Evolutionary conservation across 2,797 vertebrate genomes (phyloP).

Genomic region (Rhinoraja longicauda): DNA sequence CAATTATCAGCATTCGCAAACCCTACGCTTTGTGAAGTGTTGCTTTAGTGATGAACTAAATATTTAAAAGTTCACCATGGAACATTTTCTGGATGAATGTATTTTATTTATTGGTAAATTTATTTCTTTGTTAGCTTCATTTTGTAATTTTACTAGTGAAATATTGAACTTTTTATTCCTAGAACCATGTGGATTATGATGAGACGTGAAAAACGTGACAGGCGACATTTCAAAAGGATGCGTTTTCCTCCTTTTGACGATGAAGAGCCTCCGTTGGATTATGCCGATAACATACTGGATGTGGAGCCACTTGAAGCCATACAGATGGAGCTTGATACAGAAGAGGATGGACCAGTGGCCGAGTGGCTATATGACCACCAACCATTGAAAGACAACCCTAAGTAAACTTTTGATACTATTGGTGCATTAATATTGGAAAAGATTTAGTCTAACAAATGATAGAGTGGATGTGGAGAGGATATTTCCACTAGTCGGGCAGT

Average conservation of each 20-base stretch:
- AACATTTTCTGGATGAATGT: background rate
- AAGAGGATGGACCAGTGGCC: slow-evolving; percentile 81
- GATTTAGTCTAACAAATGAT: too few relatives aligned
- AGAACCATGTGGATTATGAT: slow-evolving; percentile 99
- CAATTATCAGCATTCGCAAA: background rate
- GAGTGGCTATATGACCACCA: slow-evolving; percentile 99
- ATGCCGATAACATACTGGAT: slow-evolving; percentile 96
- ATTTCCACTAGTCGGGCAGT: too few relatives aligned
- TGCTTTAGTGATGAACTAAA: background rate
- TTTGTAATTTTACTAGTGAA: background rate
- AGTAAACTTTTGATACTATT: slow-evolving; percentile 59
- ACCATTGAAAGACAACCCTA: slow-evolving; percentile 83
- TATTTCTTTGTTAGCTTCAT: background rate
- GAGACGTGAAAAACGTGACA: slow-evolving; percentile 92
- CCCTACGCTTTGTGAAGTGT: background rate
- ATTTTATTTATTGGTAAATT: too few relatives aligned
- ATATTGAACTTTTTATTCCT: background rate
- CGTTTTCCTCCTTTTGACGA: slow-evolving; percentile 96
- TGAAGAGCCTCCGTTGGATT: slow-evolving; percentile 93
- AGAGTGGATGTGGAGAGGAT: too few relatives aligned
- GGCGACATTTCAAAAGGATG: slow-evolving; percentile 97
- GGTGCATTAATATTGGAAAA: background rate
- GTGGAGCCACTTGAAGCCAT: slow-evolving; percentile 96
- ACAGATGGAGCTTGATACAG: slow-evolving; percentile 89
- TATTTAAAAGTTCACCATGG: background rate